Conservation (phyloP, 2,113 vertebrate species). For the Sigmodon hispidus region DNA sequence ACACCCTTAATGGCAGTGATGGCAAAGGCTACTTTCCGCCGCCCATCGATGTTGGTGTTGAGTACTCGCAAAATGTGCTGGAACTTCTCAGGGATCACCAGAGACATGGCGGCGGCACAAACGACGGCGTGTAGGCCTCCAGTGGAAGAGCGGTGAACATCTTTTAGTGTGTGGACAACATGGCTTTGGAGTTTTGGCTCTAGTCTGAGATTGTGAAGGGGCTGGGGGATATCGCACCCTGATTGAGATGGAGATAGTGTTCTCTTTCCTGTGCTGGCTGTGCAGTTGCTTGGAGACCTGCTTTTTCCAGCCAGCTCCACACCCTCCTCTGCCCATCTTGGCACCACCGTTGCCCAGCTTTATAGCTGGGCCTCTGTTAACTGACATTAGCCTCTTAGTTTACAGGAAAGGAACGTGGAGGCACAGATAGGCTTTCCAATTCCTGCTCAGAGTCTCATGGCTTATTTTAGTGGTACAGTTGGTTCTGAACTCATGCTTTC, state of each 20-base stretch:
- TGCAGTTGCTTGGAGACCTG: rapidly evolving
- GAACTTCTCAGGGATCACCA: no score
- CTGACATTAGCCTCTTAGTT: not conserved
- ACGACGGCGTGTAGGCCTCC: no score
- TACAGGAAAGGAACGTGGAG: not conserved
- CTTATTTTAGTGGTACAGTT: not conserved
- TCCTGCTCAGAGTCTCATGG: not conserved
- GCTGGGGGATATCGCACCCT: not conserved
- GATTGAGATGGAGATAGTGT: not conserved
- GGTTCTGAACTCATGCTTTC: not conserved
- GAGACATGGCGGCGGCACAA: no score
- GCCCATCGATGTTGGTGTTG: no score
- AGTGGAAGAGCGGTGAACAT: no score
- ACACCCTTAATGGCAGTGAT: no score
- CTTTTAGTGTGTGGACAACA: not conserved
- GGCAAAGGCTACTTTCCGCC: no score
- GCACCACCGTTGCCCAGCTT: not conserved
- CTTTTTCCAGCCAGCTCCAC: rapidly evolving
- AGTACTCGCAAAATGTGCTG: no score
- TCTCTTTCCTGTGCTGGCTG: no score
- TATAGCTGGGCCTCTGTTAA: not conserved
- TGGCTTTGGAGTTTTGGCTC: not conserved
- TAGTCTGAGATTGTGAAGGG: not conserved
- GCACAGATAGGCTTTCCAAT: not conserved
- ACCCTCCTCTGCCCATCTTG: not conserved